A percentile compares a stretch with the other conserved stretches of the same genome.
These are phyloP conservation scores for Xiphophorus hellerii DNA, from an alignment of 2,113 vertebrate genomes.

Conservation along the genomic window DNA sequence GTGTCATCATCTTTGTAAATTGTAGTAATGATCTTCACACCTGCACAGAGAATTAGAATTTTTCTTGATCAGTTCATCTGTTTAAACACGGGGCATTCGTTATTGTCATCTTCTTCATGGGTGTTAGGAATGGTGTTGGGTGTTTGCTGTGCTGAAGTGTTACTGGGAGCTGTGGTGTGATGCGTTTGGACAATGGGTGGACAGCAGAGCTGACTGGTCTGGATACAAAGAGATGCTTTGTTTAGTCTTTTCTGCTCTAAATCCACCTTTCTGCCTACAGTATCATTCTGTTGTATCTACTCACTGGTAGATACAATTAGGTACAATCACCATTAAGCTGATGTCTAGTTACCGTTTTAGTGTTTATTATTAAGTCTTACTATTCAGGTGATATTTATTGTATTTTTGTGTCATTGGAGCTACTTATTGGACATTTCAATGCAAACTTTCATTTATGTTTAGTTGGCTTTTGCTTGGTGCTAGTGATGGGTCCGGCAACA, in stretches of 20 bases:
- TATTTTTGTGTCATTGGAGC: too few species aligned
- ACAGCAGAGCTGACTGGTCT: constrained; percentile 30
- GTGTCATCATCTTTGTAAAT: background rate
- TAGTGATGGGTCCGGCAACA: too few species aligned
- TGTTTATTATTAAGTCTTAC: too few species aligned
- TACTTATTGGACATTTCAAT: too few species aligned
- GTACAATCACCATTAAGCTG: background rate
- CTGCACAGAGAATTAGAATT: background rate
- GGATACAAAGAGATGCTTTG: constrained; percentile 48
- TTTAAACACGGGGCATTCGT: background rate
- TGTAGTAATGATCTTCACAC: background rate
- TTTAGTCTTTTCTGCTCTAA: constrained; percentile 35
- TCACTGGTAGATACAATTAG: background rate
- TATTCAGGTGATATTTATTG: too few species aligned
- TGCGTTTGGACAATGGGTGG: constrained; percentile 24
- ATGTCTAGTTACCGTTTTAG: background rate
- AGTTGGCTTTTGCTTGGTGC: too few species aligned
- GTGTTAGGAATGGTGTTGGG: background rate
- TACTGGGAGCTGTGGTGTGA: constrained; percentile 29
- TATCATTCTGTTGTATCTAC: background rate
- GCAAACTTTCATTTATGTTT: too few species aligned
- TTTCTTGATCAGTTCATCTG: too few species aligned
- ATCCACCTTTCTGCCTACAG: background rate
- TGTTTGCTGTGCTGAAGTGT: constrained; percentile 2
- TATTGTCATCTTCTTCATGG: background rate